Conservation (phyloP, 92 coral and sea anemone species). For the Palythoa grandiflora region DNA sequence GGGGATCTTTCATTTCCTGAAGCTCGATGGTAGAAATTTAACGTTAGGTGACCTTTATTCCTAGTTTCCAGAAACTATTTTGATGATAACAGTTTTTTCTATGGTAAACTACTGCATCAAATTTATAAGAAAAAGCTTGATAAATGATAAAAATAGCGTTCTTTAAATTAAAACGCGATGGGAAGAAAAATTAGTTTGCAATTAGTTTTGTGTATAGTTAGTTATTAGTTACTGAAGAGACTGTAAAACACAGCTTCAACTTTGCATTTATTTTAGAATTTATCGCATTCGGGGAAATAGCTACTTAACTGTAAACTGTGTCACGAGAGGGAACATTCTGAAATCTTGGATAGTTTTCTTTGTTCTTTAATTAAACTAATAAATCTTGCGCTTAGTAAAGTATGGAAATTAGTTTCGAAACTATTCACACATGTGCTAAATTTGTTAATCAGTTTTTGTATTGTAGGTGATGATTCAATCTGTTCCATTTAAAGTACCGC, state of each 20-base stretch:
- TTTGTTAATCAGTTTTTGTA: too few relatives aligned
- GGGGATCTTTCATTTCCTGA: too few relatives aligned
- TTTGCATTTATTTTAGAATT: not conserved
- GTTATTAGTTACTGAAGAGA: not conserved
- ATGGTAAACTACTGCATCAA: constrained; percentile 14
- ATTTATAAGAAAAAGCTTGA: constrained; percentile 35
- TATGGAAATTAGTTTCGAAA: too few relatives aligned
- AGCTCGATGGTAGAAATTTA: too few relatives aligned
- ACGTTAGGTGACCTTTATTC: not conserved
- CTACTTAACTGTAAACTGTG: not conserved
- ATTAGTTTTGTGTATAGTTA: constrained; percentile 17
- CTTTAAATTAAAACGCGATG: constrained; percentile 12
- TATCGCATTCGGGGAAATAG: not conserved
- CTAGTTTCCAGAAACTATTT: constrained; percentile 32
- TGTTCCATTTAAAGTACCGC: too few relatives aligned
- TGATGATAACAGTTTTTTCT: constrained; percentile 29
- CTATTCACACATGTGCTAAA: too few relatives aligned
- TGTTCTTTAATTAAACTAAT: not conserved
- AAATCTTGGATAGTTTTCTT: constrained; percentile 5
- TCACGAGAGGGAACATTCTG: not conserved
- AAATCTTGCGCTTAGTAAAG: not conserved
- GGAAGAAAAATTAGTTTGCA: not conserved
- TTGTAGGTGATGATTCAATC: too few relatives aligned
- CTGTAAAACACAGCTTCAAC: not conserved
- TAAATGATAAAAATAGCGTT: constrained; percentile 15